Evolutionary conservation across 1,140 invertebrate genomes (phyloP).

Genomic region (Lepidurus packardi): DNA sequence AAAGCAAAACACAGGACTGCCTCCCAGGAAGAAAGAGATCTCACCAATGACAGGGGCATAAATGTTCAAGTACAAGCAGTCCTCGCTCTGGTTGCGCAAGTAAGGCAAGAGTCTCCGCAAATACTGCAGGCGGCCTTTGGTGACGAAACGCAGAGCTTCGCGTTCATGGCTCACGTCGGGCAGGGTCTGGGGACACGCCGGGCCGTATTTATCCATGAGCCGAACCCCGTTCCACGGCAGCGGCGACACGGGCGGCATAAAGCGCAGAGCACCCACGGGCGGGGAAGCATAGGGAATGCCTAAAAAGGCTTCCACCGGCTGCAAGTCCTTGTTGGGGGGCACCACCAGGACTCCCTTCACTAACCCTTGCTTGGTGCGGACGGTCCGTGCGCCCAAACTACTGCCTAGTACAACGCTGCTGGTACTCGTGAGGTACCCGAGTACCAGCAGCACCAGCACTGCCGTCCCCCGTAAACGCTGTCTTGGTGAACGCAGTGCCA

Average conservation of each 20-base stretch:
- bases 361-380: conserved; percentile 48
- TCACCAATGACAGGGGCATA: conserved; percentile 61
- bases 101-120: conserved; percentile 62
- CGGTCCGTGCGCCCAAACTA: conserved; percentile 29
- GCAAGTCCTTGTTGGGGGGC: conserved; percentile 64
- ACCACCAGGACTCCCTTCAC: conserved; percentile 66
- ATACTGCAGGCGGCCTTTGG: conserved; percentile 60
- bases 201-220: conserved; percentile 37
- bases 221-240: conserved; percentile 37
- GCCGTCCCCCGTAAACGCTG: neutral
- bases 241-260: conserved; percentile 50
- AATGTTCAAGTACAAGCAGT: conserved; percentile 88
- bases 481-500: neutral
- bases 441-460: neutral
- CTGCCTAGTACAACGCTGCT: neutral
- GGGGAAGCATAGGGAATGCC: conserved; percentile 56
- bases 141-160: conserved; percentile 40
- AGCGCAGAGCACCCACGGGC: conserved; percentile 51
- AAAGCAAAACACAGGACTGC: neutral
- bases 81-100: conserved; percentile 75
- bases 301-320: conserved; percentile 62
- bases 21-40: neutral
- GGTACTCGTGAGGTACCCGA: neutral
- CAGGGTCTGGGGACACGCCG: conserved; percentile 38
- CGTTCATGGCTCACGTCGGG: conserved; percentile 44